These are phyloP conservation scores for Chaitophorus viminalis DNA, from an alignment of 2,888 invertebrate species.

Conservation along the genomic window DNA sequence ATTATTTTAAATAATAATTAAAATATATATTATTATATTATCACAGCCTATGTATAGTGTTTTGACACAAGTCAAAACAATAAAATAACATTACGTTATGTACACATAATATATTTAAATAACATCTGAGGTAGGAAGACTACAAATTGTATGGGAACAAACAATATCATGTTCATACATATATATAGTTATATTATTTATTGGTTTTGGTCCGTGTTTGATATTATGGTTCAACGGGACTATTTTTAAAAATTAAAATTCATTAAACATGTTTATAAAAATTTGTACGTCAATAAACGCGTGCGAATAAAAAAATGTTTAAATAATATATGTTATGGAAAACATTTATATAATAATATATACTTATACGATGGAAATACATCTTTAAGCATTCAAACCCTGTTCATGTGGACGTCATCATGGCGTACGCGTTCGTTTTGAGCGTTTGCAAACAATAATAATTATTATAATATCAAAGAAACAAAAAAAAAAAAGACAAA, in stretches of 20 bases:
- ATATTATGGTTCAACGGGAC: slow-evolving; percentile 39
- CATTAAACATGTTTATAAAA: slow-evolving; percentile 50
- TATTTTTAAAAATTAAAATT: slow-evolving; percentile 23
- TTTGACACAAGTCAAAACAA: slow-evolving; percentile 16
- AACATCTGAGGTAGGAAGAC: slow-evolving; percentile 28
- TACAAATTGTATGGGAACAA: slow-evolving; percentile 26
- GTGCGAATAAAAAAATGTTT: slow-evolving; percentile 60
- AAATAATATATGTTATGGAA: background rate
- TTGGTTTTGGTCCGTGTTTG: background rate
- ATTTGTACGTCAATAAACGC: slow-evolving; percentile 11
- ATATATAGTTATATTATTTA: background rate
- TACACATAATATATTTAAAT: background rate
- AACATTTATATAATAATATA: background rate
- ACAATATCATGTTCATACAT: background rate
- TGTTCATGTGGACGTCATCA: too few species aligned
- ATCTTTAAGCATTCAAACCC: background rate
- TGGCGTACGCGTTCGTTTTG: background rate
- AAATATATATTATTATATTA: slow-evolving; percentile 37
- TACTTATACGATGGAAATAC: slow-evolving; percentile 11
- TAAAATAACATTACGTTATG: slow-evolving; percentile 31
- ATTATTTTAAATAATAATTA: slow-evolving; percentile 45
- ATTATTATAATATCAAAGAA: background rate
- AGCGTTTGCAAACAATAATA: background rate
- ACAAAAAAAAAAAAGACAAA: background rate
- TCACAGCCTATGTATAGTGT: slow-evolving; percentile 37